phyloP scores from a whole-genome alignment of 1,140 invertebrate species.

The Atta texana region DNA sequence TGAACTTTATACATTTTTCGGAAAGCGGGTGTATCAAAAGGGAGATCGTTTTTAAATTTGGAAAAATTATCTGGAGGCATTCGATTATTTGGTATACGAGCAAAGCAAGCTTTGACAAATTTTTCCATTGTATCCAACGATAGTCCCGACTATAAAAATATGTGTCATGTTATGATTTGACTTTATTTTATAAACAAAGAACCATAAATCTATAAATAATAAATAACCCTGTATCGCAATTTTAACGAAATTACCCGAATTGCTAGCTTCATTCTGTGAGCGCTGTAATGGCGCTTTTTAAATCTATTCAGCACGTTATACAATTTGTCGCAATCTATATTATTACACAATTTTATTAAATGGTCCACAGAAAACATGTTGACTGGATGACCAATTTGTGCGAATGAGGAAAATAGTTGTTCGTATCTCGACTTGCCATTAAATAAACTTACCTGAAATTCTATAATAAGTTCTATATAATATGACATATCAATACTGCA shows the following conservation, averaged over 20 bases:
- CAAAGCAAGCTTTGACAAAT: conserved; percentile 89
- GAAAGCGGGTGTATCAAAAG: conserved; percentile 90
- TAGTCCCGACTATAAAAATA: conserved; percentile 89
- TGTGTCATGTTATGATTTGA: neutral
- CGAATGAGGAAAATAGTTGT: conserved; percentile 91
- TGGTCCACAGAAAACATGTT: conserved; percentile 95
- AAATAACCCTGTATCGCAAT: neutral
- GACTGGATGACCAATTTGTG: conserved; percentile 90
- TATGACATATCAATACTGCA: neutral
- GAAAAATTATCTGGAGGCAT: conserved; percentile 88
- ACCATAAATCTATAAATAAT: neutral
- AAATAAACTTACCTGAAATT: conserved; percentile 89
- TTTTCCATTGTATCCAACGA: conserved; percentile 91
- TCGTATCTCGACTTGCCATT: conserved; percentile 90
- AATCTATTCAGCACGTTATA: conserved; percentile 92
- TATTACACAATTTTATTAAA: conserved; percentile 90
- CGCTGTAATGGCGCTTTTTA: conserved; percentile 93
- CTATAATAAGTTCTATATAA: conserved; percentile 80
- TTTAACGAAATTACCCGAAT: conserved; percentile 87
- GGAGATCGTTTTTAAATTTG: conserved; percentile 83
- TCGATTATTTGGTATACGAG: conserved; percentile 89
- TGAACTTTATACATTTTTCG: conserved; percentile 92
- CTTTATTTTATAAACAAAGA: neutral
- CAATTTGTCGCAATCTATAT: conserved; percentile 89
- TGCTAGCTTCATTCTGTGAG: conserved; percentile 95